Conservation (phyloP, 2,113 vertebrate species). For the Ageneiosus marmoratus region DNA sequence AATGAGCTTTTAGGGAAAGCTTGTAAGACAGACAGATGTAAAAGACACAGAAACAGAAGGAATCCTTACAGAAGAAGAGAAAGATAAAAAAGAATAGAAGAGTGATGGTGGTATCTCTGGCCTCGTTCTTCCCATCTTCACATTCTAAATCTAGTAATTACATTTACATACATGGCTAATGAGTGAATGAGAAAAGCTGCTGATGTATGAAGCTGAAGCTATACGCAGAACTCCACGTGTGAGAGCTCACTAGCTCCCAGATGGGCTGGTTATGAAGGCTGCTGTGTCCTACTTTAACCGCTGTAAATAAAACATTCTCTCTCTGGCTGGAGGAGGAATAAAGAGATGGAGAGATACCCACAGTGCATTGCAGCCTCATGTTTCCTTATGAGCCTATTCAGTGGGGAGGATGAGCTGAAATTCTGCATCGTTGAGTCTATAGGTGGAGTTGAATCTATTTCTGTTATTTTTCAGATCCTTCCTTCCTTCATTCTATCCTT, state of each 20-base stretch:
- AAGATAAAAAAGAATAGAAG: background rate
- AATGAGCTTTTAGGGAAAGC: background rate
- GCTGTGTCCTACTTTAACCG: constrained; percentile 66
- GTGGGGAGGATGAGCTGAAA: constrained; percentile 19
- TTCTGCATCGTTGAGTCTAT: constrained; percentile 16
- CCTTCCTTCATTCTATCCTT: background rate
- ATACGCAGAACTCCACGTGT: constrained; percentile 19
- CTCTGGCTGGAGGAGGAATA: constrained; percentile 39
- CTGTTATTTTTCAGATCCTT: background rate
- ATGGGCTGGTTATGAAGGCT: constrained; percentile 58
- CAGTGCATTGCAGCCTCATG: constrained; percentile 35
- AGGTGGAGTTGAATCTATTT: background rate
- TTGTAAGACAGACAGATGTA: background rate
- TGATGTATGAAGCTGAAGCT: constrained; percentile 9
- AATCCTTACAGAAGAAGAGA: background rate
- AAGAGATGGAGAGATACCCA: constrained; percentile 50
- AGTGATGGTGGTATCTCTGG: constrained; percentile 25
- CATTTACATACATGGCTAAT: constrained; percentile 35
- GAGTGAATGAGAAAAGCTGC: constrained; percentile 32
- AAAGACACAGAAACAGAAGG: background rate
- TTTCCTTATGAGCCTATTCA: constrained; percentile 13
- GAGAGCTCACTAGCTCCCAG: constrained; percentile 41
- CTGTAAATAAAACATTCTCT: constrained; percentile 66
- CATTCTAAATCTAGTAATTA: constrained; percentile 41
- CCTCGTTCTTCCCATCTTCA: background rate